phyloP scores from a whole-genome alignment of 2,888 invertebrate genomes.

The Hymenopus coronatus region DNA sequence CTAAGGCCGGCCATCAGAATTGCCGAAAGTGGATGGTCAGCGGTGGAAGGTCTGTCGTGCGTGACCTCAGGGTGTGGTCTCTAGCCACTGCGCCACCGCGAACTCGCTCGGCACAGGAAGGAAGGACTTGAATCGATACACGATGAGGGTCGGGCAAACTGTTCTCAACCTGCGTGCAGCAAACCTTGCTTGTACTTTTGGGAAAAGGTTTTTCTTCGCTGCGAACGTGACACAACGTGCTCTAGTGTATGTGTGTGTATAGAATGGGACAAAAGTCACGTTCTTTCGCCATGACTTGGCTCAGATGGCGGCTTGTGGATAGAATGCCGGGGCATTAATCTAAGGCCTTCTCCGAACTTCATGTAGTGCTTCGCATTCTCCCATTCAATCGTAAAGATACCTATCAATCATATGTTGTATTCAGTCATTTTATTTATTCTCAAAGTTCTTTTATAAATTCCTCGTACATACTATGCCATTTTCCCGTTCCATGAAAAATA shows the following conservation, averaged over 20 bases:
- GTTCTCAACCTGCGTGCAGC: neutral
- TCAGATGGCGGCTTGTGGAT: too few species aligned
- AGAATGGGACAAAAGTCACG: neutral
- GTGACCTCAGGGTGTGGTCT: neutral
- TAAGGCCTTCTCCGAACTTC: too few species aligned
- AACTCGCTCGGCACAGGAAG: neutral
- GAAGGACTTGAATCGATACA: neutral
- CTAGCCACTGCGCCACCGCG: neutral
- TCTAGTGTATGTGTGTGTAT: neutral
- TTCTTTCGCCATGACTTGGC: too few species aligned
- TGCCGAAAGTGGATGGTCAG: neutral
- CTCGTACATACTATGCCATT: too few species aligned
- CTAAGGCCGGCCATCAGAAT: neutral
- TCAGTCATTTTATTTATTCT: too few species aligned
- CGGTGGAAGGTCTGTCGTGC: neutral
- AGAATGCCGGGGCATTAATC: too few species aligned
- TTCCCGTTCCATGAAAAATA: too few species aligned
- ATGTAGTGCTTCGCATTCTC: too few species aligned
- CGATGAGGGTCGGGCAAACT: neutral
- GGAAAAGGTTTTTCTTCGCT: neutral
- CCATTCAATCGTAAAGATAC: too few species aligned
- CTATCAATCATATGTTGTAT: too few species aligned
- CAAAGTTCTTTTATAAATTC: too few species aligned
- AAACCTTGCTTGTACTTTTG: neutral
- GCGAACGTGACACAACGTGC: neutral